A percentile compares a stretch with the other conserved stretches of the same genome.
Conservation (phyloP, 2,113 vertebrate species). For the Coreoperca whiteheadi region DNA sequence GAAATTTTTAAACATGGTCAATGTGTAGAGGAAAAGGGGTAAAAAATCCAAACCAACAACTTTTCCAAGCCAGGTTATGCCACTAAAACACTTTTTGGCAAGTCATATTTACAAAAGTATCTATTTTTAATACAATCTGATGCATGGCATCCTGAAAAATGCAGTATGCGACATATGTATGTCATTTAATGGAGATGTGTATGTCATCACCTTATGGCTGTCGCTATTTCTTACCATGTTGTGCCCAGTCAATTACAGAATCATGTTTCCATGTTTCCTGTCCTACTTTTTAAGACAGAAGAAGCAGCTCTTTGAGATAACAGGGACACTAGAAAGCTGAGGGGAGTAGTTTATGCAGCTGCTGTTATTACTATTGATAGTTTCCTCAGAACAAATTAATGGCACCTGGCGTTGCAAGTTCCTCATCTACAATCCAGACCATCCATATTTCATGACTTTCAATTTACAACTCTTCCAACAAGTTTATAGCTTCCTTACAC, state of each 20-base stretch:
- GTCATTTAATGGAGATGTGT: background rate
- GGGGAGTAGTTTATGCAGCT: constrained; percentile 20
- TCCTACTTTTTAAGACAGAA: constrained; percentile 24
- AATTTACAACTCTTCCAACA: constrained; percentile 35
- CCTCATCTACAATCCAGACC: constrained; percentile 38
- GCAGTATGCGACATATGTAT: background rate
- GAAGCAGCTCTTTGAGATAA: constrained; percentile 7
- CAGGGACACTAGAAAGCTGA: background rate
- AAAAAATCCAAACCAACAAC: background rate
- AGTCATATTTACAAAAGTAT: background rate
- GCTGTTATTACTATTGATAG: constrained; percentile 40
- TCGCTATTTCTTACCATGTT: background rate
- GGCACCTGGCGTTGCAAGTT: constrained; percentile 36
- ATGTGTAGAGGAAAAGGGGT: background rate
- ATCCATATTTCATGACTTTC: constrained; percentile 51
- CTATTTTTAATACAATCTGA: background rate
- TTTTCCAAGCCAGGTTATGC: background rate
- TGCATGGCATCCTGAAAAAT: background rate
- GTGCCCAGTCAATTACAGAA: constrained; percentile 4
- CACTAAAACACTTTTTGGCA: background rate
- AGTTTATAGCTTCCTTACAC: constrained; percentile 4
- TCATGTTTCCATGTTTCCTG: background rate
- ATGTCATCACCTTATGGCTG: background rate
- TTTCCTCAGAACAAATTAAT: constrained; percentile 48
- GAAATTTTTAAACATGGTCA: background rate